phyloP scores from a whole-genome alignment of 1,140 invertebrate species.

The Euwallacea fornicatus region DNA sequence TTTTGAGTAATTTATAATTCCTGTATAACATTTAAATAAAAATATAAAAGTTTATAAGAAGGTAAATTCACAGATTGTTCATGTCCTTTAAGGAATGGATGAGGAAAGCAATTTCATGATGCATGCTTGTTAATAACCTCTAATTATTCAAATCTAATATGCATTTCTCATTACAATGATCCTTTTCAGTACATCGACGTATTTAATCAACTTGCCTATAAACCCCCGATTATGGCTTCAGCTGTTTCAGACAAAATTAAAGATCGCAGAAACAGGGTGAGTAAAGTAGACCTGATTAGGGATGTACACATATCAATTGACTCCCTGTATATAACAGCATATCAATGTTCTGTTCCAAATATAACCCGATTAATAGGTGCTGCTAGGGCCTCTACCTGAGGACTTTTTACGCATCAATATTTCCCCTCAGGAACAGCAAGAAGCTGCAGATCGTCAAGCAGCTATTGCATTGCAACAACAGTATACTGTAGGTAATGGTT shows the following conservation, averaged over 20 bases:
- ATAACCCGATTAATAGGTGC: constrained; percentile 57
- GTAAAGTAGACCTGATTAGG: constrained; percentile 6
- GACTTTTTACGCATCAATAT: constrained; percentile 76
- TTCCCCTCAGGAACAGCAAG: constrained; percentile 62
- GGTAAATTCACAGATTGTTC: no score
- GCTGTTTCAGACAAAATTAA: constrained; percentile 50
- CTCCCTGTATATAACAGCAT: not conserved
- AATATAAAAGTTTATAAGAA: no score
- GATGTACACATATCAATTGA: not conserved
- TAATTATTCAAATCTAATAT: no score
- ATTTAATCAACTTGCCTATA: no score
- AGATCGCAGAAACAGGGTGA: constrained; percentile 48
- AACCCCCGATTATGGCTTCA: constrained; percentile 44
- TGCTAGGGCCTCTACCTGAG: constrained; percentile 77
- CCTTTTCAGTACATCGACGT: no score
- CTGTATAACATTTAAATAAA: no score
- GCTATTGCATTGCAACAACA: constrained; percentile 81
- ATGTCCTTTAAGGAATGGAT: no score
- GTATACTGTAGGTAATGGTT: constrained; percentile 54
- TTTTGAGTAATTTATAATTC: no score
- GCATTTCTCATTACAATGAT: no score
- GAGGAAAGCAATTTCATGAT: no score
- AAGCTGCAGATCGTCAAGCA: constrained; percentile 76
- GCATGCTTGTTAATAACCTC: no score
- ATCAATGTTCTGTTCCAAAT: not conserved